Evolutionary conservation across 2,797 vertebrate species (phyloP), one percentile per base, ranked within the genome.

Genomic region (Pseudomugil gertrudae): DNA sequence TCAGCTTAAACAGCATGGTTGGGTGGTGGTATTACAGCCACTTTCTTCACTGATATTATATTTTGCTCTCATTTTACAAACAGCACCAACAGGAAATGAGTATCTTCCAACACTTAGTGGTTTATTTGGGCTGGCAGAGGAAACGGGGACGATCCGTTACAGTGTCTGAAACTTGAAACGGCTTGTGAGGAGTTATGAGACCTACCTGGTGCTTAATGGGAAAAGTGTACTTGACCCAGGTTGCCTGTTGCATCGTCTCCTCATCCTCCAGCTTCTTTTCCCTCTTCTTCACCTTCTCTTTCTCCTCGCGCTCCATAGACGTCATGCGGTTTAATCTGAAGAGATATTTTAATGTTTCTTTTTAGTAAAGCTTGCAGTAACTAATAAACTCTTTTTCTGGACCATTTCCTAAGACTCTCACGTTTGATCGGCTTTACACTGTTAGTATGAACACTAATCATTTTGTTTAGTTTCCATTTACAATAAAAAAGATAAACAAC

Each of bases 211-310:
- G 98, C 77, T 98, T 99, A 47, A 99, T 95, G 66, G 96, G 98
- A 89, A 99, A 97, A 4, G 97, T 98, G 59, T 98, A 99, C 81
- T 99, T 99, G 86, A 99, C 98, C 98, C 98, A 99, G 0, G 98
- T 99, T 66, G 98, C 98, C 79, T 99, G 98, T 65, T 96, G 98
- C 95, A 99, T 93, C 0, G 95, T 98, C 92, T 99, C 97, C 74
- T 98, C 98, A 54, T 99, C 98, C 87, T 99, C 98, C 83, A 96
- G 95, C 77, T 98, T 98, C 84, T 95, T 96, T 90, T 99, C 98
- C 69, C 95, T 95, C 90, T 98, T 99, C 92, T 97, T 98, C 17
- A 96, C 94, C 81, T 99, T 99, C 78, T 99, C 98, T 66, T 99
- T 99, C 84, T 99, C 98, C 84, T 99, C 98, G 74, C 97, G 96